Conservation (phyloP, 2,888 invertebrate genomes). For the Dryadula phaetusa region DNA sequence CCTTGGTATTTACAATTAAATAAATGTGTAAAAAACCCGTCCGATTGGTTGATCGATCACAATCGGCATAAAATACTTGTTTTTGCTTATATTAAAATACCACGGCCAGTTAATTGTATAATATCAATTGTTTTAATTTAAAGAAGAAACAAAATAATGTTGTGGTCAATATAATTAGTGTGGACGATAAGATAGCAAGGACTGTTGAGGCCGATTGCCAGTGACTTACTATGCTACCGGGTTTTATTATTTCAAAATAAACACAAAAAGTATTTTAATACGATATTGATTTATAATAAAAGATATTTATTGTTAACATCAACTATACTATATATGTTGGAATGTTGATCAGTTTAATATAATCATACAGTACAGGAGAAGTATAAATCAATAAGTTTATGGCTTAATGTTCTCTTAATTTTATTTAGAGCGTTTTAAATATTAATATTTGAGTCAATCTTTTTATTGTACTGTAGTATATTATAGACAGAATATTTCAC, state of each 20-base stretch:
- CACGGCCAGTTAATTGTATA: constrained; percentile 53
- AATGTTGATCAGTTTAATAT: too few species aligned
- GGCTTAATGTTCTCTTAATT: too few species aligned
- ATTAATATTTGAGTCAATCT: background rate
- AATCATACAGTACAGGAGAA: too few species aligned
- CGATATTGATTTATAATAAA: background rate
- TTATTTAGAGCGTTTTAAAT: too few species aligned
- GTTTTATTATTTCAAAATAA: constrained; percentile 5
- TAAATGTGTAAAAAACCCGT: constrained; percentile 39
- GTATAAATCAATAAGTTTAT: too few species aligned
- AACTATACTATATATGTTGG: too few species aligned
- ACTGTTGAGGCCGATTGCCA: constrained; percentile 11
- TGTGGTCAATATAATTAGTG: constrained; percentile 47
- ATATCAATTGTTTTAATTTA: constrained; percentile 50
- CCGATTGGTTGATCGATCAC: constrained; percentile 36
- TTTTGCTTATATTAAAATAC: constrained; percentile 54
- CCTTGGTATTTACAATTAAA: constrained; percentile 42
- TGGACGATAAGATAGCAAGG: constrained; percentile 40
- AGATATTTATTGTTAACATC: too few species aligned
- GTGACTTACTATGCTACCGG: background rate
- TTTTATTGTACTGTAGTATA: background rate
- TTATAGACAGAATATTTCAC: background rate
- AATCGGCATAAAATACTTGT: constrained; percentile 33
- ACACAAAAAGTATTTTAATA: background rate
- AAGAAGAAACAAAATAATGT: constrained; percentile 44